Evolutionary conservation across 2,888 invertebrate species (phyloP).

Genomic region (Tinea pellionella): DNA sequence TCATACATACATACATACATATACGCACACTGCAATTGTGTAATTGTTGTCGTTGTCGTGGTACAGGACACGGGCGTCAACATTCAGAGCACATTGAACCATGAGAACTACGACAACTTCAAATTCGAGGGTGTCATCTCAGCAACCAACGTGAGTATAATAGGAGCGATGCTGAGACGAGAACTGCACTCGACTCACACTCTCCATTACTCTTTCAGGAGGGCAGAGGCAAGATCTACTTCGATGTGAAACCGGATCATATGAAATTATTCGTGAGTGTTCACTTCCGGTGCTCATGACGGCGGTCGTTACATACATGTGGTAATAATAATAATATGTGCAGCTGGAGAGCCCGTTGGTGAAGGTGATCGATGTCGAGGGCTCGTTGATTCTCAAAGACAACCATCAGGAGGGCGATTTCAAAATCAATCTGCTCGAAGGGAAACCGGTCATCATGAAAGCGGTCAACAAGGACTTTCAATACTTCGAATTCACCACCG

Average conservation of each 20-base stretch:
- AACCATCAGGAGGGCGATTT: conserved; percentile 62
- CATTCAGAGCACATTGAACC: neutral
- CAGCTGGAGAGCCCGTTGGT: conserved; percentile 58
- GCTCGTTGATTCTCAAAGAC: conserved; percentile 54
- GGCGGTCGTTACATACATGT: neutral
- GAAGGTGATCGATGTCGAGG: conserved; percentile 62
- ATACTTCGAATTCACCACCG: conserved; percentile 64
- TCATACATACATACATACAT: neutral
- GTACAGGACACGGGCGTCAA: conserved; percentile 1
- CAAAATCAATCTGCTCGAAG: conserved; percentile 59
- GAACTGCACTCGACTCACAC: too few relatives aligned
- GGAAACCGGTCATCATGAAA: conserved; percentile 53
- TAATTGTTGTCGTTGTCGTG: too few relatives aligned
- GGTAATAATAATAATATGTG: neutral
- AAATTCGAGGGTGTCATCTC: neutral
- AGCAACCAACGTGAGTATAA: neutral
- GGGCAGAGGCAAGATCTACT: conserved; percentile 43
- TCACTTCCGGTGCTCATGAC: too few relatives aligned
- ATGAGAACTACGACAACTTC: conserved; percentile 3
- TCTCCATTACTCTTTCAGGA: too few relatives aligned
- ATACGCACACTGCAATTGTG: too few relatives aligned
- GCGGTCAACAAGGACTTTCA: conserved; percentile 69
- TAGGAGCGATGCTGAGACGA: too few relatives aligned
- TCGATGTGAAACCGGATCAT: conserved; percentile 45
- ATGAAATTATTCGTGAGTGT: conserved; percentile 47